Evolutionary conservation across 2,797 vertebrate genomes (phyloP).

Genomic region (Catostomus latipinnis): DNA sequence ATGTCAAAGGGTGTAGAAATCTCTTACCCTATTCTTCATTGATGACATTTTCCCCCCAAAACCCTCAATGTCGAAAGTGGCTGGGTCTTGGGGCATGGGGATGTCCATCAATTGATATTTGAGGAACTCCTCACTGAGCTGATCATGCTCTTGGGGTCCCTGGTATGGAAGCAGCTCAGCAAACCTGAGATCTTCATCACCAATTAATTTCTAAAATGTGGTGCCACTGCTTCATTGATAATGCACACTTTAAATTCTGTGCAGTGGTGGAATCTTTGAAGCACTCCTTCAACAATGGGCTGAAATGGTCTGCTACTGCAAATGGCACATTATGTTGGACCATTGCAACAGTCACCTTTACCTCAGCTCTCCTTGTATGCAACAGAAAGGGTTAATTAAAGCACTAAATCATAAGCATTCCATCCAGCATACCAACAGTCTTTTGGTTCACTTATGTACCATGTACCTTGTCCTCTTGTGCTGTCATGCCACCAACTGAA

Average conservation of each 20-base stretch:
- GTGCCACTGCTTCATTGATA: constrained; percentile 37
- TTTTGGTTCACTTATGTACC: too few species aligned
- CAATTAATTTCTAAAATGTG: too few species aligned
- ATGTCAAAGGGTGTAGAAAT: constrained; percentile 4
- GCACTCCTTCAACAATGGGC: constrained; percentile 35
- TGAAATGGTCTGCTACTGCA: constrained; percentile 40
- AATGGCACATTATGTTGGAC: constrained; percentile 38
- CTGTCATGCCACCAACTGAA: constrained; percentile 15
- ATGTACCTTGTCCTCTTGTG: constrained; percentile 26
- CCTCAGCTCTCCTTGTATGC: constrained; percentile 48
- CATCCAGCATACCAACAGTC: too few species aligned
- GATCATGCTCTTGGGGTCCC: too few species aligned
- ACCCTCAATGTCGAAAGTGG: too few species aligned
- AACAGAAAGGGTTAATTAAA: constrained; percentile 27
- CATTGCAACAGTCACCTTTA: constrained; percentile 28
- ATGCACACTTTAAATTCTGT: constrained; percentile 43
- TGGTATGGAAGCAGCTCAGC: too few species aligned
- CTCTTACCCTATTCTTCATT: constrained; percentile 36
- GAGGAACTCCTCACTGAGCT: too few species aligned
- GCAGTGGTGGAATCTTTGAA: constrained; percentile 52
- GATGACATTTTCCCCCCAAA: neutral
- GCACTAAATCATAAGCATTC: too few species aligned
- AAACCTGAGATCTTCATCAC: too few species aligned
- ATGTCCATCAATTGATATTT: too few species aligned
- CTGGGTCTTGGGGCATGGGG: too few species aligned